These are phyloP conservation scores for Procambarus clarkii DNA, from an alignment of 1,140 invertebrate genomes.

Conservation along the genomic window DNA sequence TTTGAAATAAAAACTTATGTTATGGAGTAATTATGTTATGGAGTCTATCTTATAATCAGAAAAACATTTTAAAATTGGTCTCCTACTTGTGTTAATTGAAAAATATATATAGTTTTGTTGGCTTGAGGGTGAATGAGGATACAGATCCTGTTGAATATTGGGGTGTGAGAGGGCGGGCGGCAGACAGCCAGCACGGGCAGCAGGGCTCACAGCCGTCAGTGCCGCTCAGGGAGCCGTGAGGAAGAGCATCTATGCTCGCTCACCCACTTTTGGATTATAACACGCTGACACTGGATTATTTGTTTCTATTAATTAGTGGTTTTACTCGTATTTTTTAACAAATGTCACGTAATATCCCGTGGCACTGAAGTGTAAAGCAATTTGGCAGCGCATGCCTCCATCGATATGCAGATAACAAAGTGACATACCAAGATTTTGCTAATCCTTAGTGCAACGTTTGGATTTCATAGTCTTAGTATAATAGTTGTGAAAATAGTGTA, in stretches of 20 bases:
- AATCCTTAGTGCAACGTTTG: not conserved
- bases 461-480: not conserved
- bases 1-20: too few species aligned
- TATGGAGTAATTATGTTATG: too few species aligned
- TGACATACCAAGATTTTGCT: slow-evolving; percentile 1
- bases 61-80: too few species aligned
- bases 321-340: not conserved
- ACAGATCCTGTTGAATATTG: not conserved
- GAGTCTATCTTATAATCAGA: too few species aligned
- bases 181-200: slow-evolving; percentile 7
- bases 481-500: not conserved
- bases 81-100: too few species aligned
- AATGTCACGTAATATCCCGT: not conserved
- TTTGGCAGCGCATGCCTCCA: not conserved
- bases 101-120: too few species aligned
- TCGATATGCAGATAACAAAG: slow-evolving; percentile 25
- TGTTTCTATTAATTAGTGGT: slow-evolving; percentile 33
- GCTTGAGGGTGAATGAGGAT: not conserved
- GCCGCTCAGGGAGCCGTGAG: slow-evolving; percentile 53
- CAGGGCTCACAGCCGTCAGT: slow-evolving; percentile 10
- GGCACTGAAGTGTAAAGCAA: slow-evolving; percentile 13
- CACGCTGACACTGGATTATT: slow-evolving; percentile 51
- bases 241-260: slow-evolving; percentile 24
- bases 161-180: not conserved
- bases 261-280: slow-evolving; percentile 40